Conservation (phyloP, 2,888 invertebrate species). For the Acrobasis suavella region DNA sequence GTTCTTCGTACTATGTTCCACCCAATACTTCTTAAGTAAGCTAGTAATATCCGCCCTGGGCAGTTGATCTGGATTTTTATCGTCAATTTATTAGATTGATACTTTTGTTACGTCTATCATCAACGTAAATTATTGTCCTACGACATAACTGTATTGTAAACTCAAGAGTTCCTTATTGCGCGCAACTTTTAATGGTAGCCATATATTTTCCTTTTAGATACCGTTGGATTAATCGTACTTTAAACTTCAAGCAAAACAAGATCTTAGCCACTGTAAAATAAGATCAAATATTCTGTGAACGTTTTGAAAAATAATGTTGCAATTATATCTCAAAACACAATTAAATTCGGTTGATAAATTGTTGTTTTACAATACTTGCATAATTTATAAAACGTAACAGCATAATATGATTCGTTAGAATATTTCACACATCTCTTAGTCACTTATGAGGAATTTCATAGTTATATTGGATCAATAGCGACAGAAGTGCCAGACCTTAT, state of each 20-base stretch:
- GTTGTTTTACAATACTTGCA: background rate
- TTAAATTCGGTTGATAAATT: background rate
- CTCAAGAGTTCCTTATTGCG: conserved; percentile 13
- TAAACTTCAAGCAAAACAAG: background rate
- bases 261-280: background rate
- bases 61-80: too few relatives aligned
- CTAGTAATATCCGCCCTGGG: too few relatives aligned
- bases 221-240: background rate
- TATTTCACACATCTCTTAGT: too few relatives aligned
- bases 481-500: too few relatives aligned
- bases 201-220: conserved; percentile 22
- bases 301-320: background rate
- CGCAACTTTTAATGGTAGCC: conserved; percentile 17
- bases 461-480: too few relatives aligned
- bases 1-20: too few relatives aligned
- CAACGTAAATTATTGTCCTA: background rate
- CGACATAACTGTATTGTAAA: conserved; percentile 3
- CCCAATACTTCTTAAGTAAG: too few relatives aligned
- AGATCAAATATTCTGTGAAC: background rate
- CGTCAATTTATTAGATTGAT: too few relatives aligned
- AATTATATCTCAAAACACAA: background rate
- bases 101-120: background rate
- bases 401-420: too few relatives aligned
- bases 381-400: too few relatives aligned
- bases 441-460: too few relatives aligned